A percentile compares a stretch with the other conserved stretches of the same genome.
Evolutionary conservation across 2,113 vertebrate genomes (phyloP).

Genomic region (Mastomys coucha): DNA sequence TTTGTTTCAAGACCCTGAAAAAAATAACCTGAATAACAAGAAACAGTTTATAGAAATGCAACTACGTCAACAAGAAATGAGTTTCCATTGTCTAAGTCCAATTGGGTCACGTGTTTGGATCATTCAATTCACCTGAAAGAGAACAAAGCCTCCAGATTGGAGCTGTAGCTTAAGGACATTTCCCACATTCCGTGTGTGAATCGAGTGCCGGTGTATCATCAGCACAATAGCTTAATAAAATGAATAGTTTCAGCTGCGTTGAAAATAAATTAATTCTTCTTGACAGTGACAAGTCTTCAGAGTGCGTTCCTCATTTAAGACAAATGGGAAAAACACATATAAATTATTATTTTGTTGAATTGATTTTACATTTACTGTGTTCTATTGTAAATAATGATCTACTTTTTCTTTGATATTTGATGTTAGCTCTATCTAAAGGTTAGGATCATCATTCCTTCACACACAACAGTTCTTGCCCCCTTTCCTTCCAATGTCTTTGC

Average conservation of each 20-base stretch:
- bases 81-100: slow-evolving; percentile 61
- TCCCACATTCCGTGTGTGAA: not conserved
- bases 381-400: slow-evolving; percentile 42
- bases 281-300: not conserved
- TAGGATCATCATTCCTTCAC: too few species aligned
- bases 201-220: too few species aligned
- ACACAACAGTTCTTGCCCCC: not conserved
- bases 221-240: not conserved
- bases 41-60: slow-evolving; percentile 64
- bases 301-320: slow-evolving; percentile 23
- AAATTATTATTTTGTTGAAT: slow-evolving; percentile 15
- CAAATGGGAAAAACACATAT: not conserved
- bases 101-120: slow-evolving; percentile 26
- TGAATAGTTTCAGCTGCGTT: not conserved
- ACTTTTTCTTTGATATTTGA: not conserved
- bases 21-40: slow-evolving; percentile 64
- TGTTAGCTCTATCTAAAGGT: too few species aligned
- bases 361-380: slow-evolving; percentile 16
- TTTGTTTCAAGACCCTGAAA: slow-evolving; percentile 39
- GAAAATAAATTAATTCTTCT: slow-evolving; percentile 60
- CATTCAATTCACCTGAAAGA: slow-evolving; percentile 48
- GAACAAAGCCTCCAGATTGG: slow-evolving; percentile 55
- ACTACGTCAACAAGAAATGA: slow-evolving; percentile 65
- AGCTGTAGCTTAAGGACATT: not conserved
- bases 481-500: not conserved